Percentiles rank a stretch among this genome's conserved stretches.
These are phyloP conservation scores for western clawed frog (Xenopus tropicalis) DNA, from an alignment of 2,113 vertebrate species.

Conservation along the genomic window DNA sequence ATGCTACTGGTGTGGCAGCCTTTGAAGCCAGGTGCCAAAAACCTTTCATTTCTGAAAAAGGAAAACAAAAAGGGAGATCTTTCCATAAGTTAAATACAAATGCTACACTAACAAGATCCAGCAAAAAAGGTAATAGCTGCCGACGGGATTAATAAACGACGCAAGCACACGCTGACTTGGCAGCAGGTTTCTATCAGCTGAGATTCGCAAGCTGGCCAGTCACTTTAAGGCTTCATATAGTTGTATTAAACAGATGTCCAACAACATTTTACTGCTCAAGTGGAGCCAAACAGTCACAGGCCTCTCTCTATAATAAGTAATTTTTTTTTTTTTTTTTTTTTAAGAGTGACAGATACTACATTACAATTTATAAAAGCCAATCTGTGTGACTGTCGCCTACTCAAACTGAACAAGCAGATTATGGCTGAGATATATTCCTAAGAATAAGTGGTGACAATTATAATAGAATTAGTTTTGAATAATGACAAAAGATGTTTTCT, in stretches of 20 bases:
- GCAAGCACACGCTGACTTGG: conserved; percentile 47
- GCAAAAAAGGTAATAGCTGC: conserved; percentile 71
- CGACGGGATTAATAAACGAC: conserved; percentile 73
- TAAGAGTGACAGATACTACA: conserved; percentile 5
- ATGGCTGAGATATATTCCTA: conserved; percentile 26
- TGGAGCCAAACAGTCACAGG: conserved; percentile 49
- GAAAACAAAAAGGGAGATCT: conserved; percentile 63
- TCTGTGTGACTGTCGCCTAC: conserved; percentile 25
- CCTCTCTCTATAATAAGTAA: conserved; percentile 28
- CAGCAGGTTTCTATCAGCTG: conserved; percentile 59
- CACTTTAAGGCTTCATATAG: conserved; percentile 52
- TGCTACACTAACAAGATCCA: conserved; percentile 70
- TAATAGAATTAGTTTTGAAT: conserved; percentile 12
- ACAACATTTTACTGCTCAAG: conserved; percentile 49
- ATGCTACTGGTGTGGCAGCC: conserved; percentile 74
- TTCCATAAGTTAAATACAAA: conserved; percentile 73
- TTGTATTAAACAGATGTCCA: conserved; percentile 69
- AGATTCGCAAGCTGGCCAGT: conserved; percentile 51
- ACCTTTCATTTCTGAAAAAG: conserved; percentile 63
- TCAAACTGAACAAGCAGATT: conserved; percentile 5
- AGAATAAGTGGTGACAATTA: conserved; percentile 32
- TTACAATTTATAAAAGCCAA: conserved; percentile 14
- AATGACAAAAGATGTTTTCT: conserved; percentile 8
- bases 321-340: conserved; percentile 25
- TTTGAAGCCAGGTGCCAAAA: conserved; percentile 74